Percentiles rank a stretch among this genome's conserved stretches.
Evolutionary conservation across 1,140 invertebrate species (phyloP).

Genomic region (Lutraria rhynchaena): DNA sequence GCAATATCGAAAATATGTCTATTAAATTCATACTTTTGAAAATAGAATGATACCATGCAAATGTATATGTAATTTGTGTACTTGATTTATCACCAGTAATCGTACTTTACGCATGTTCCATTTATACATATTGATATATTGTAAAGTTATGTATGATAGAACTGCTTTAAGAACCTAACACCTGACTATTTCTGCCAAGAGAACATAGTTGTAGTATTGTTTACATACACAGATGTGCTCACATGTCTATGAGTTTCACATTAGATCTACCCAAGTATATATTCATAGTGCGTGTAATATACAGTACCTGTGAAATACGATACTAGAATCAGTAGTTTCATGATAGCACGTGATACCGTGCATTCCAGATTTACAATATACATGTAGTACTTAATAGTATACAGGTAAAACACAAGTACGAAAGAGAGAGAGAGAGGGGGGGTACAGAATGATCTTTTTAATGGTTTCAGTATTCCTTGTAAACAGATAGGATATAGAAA

Average conservation of each 20-base stretch:
- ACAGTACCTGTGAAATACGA: conserved; percentile 35
- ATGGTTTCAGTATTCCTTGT: background rate
- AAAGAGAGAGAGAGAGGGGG: conserved; percentile 7
- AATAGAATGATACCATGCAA: too few relatives aligned
- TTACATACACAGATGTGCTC: conserved; percentile 1
- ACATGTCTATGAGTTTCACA: background rate
- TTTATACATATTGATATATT: too few relatives aligned
- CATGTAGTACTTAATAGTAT: background rate
- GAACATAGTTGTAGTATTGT: background rate
- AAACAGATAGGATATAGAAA: conserved; percentile 13
- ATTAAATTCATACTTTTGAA: too few relatives aligned
- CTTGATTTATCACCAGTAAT: conserved; percentile 2
- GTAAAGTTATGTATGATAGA: too few relatives aligned
- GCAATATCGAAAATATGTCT: too few relatives aligned
- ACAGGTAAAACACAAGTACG: background rate
- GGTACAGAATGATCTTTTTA: conserved; percentile 5
- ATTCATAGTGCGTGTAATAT: conserved; percentile 28
- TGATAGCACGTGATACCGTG: conserved; percentile 11
- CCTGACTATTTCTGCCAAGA: conserved; percentile 1
- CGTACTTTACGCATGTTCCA: background rate
- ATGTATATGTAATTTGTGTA: too few relatives aligned
- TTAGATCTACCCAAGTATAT: background rate
- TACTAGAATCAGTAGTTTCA: conserved; percentile 7
- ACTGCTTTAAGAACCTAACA: too few relatives aligned
- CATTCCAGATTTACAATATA: conserved; percentile 13